These are phyloP conservation scores for Osmerus eperlanus DNA, from an alignment of 2,113 vertebrate genomes.

Conservation along the genomic window DNA sequence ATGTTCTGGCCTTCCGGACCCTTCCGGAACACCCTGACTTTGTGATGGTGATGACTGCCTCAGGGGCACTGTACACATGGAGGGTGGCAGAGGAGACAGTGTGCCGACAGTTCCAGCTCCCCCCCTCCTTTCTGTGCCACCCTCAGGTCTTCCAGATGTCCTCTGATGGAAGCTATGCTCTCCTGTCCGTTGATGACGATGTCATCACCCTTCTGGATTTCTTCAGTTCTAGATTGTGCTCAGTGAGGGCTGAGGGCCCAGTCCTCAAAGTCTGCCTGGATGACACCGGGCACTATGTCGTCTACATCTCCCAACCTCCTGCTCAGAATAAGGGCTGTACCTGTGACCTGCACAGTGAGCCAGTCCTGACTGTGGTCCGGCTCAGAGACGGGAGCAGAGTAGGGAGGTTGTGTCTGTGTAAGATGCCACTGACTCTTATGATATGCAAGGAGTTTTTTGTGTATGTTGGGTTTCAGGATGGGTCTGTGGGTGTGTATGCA, in stretches of 20 bases:
- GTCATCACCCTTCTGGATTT: constrained; percentile 66
- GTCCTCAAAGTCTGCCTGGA: constrained; percentile 60
- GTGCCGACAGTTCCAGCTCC: constrained; percentile 68
- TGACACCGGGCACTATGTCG: constrained; percentile 52
- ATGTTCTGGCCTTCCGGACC: constrained; percentile 66
- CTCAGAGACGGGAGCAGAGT: constrained; percentile 62
- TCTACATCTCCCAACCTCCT: constrained; percentile 52
- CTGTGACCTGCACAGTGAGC: constrained; percentile 53
- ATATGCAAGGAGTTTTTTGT: constrained; percentile 52
- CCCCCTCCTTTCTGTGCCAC: constrained; percentile 47
- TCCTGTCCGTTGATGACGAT: constrained; percentile 56
- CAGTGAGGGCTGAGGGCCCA: constrained; percentile 52
- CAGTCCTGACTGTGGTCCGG: constrained; percentile 58
- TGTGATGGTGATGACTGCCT: constrained; percentile 65
- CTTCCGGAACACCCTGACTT: constrained; percentile 69
- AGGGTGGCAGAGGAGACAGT: constrained; percentile 71
- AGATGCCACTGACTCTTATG: constrained; percentile 51
- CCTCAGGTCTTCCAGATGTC: constrained; percentile 64
- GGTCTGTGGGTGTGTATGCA: constrained; percentile 71
- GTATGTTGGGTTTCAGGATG: constrained; percentile 76
- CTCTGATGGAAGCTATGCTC: constrained; percentile 60
- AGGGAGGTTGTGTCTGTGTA: constrained; percentile 60
- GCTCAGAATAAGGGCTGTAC: constrained; percentile 23
- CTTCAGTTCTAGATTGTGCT: constrained; percentile 56
- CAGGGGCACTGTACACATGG: constrained; percentile 74